Evolutionary conservation across 2,888 invertebrate genomes (phyloP).

Genomic region (Drosophila borborema): DNA sequence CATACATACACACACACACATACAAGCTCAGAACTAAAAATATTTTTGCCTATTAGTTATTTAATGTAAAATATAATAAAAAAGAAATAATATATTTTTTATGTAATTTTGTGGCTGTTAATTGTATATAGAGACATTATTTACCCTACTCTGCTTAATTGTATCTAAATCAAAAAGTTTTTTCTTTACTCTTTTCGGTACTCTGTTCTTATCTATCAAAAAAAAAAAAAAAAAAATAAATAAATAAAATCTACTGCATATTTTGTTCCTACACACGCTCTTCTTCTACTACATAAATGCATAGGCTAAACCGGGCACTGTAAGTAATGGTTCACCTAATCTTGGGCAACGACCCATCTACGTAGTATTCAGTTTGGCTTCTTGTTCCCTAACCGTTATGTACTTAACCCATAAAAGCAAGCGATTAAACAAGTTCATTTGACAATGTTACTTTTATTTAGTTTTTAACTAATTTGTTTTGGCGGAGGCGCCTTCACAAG

Average conservation of each 20-base stretch:
- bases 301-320: conserved; percentile 87
- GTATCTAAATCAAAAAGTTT: conserved; percentile 72
- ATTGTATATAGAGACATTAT: conserved; percentile 51
- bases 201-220: conserved; percentile 58
- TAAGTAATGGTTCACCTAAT: conserved; percentile 86
- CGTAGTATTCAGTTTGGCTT: conserved; percentile 57
- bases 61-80: conserved; percentile 9
- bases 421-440: conserved; percentile 31
- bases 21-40: conserved; percentile 2
- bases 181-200: conserved; percentile 79
- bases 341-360: conserved; percentile 46
- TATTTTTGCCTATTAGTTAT: conserved; percentile 12
- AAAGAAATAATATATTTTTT: not conserved
- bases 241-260: conserved; percentile 59
- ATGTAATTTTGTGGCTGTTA: conserved; percentile 37
- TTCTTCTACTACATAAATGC: conserved; percentile 23
- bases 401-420: conserved; percentile 59
- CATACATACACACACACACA: conserved; percentile 13
- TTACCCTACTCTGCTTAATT: conserved; percentile 42
- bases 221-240: conserved; percentile 42
- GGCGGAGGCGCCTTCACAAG: conserved; percentile 28
- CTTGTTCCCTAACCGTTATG: conserved; percentile 47
- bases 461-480: conserved; percentile 19
- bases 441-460: conserved; percentile 1
- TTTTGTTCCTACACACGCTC: conserved; percentile 72